Base-by-base conservation (phyloP, 2,888 invertebrate genomes). In the Microchrysa polita region DNA sequence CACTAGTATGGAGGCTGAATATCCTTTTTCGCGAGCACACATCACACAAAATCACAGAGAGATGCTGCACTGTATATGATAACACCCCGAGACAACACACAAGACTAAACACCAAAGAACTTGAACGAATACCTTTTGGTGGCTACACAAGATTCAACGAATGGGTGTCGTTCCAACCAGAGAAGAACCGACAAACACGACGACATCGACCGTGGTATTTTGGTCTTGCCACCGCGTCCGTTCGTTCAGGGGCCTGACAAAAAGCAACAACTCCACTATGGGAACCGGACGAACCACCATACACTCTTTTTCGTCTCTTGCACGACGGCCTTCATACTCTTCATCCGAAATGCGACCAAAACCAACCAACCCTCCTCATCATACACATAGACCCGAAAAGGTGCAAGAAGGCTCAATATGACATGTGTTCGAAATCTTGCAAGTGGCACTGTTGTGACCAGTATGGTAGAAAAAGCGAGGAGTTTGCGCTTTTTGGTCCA, bases 71-170 rank as follows among this genome's bases (percentile, higher is more conserved):
- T n/a, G n/a, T n/a, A n/a, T n/a, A n/a, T 69, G 69, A 69, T 69
- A 69, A 40, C 69, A 69, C 57, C 69, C 69, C 69, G 69, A 69
- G 55, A 69, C 57, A 69, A 69, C 69, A 55, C 57, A 57, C 55
- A 69, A 69, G 69, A 69, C 69, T 69, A 69, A 69, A 55, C 69
- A 55, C 65, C 69, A 57, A n/a, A 69, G 69, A 69, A 69, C 65
- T 69, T 34, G 14, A 20, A 55, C 69, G 55, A 34, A 57, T 69
- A 69, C 69, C 69, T 69, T 69, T 34, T 55, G 34, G 55, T 55
- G 34, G 55, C 65, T 16, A 65, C 48, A 34, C 2, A 44, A 65
- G 69, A 55, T 69, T 69, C 55, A 40, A 69, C 69, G 69, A 69
- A 69, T 69, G 69, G 69, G 69, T 69, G 69, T 69, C 69, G 69